These are phyloP conservation scores for Pristis pectinata DNA, from an alignment of 2,797 vertebrate genomes.

Conservation along the genomic window DNA sequence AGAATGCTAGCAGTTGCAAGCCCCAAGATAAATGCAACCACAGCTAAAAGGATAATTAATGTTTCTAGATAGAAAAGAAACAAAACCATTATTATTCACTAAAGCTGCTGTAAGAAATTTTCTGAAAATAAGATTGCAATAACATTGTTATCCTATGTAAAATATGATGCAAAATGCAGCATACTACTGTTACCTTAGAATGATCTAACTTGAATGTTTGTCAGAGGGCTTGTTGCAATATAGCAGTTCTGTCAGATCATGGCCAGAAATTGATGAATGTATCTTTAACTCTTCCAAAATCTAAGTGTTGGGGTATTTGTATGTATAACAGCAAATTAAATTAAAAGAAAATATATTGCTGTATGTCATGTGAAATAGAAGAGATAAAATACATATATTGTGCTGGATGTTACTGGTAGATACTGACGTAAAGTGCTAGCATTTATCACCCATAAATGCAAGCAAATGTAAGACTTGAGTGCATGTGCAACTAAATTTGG, in stretches of 20 bases:
- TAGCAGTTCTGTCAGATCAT: background rate
- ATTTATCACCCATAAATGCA: too few relatives aligned
- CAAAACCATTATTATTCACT: background rate
- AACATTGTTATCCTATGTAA: background rate
- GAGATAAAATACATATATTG: too few relatives aligned
- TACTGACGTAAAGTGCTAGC: too few relatives aligned
- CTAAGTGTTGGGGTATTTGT: too few relatives aligned
- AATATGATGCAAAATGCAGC: background rate
- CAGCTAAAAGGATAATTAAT: background rate
- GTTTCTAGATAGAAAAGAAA: background rate
- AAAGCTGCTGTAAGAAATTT: background rate
- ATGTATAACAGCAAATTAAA: too few relatives aligned
- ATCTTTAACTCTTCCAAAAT: background rate
- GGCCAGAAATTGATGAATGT: background rate
- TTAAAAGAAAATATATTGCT: too few relatives aligned
- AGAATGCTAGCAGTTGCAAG: background rate
- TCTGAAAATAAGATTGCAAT: background rate
- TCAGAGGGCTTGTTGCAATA: background rate
- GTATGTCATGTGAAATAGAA: too few relatives aligned
- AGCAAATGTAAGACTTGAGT: too few relatives aligned
- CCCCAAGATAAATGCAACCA: background rate
- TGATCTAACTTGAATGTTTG: background rate
- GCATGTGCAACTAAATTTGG: too few relatives aligned
- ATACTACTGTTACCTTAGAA: background rate
- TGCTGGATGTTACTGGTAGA: too few relatives aligned